Evolutionary conservation across 2,888 invertebrate species (phyloP).

Genomic region (Eupithecia dodoneata): DNA sequence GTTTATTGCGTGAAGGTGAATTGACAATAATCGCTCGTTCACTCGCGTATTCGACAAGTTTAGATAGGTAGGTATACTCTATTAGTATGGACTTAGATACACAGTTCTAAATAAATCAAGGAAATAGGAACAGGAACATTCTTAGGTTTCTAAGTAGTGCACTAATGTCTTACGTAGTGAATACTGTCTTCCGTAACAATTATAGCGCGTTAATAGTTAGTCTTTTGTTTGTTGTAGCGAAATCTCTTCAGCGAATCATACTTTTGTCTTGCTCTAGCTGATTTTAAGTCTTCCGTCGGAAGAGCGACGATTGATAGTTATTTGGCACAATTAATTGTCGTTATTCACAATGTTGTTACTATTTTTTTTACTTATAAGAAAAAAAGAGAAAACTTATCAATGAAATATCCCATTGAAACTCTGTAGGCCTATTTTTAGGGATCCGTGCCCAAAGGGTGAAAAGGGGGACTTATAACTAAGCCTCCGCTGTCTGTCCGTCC

Average conservation of each 20-base stretch:
- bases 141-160: background rate
- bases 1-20: background rate
- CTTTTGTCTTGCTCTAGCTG: background rate
- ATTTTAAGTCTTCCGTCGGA: background rate
- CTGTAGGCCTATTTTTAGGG: background rate
- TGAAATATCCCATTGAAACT: background rate
- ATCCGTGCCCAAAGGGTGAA: too few species aligned
- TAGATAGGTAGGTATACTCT: background rate
- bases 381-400: background rate
- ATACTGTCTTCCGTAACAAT: slow-evolving; percentile 19
- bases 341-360: background rate
- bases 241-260: background rate
- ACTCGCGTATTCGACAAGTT: background rate
- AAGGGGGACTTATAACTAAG: too few species aligned
- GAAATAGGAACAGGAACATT: slow-evolving; percentile 9
- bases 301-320: background rate
- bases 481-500: too few species aligned
- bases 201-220: slow-evolving; percentile 19
- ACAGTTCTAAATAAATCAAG: background rate
- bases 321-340: background rate
- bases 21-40: background rate
- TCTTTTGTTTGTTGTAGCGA: slow-evolving; percentile 10
- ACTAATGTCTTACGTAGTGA: background rate
- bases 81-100: background rate
- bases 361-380: too few species aligned